phyloP scores from a whole-genome alignment of 2,888 invertebrate species.

The Orthonychiurus folsomi region DNA sequence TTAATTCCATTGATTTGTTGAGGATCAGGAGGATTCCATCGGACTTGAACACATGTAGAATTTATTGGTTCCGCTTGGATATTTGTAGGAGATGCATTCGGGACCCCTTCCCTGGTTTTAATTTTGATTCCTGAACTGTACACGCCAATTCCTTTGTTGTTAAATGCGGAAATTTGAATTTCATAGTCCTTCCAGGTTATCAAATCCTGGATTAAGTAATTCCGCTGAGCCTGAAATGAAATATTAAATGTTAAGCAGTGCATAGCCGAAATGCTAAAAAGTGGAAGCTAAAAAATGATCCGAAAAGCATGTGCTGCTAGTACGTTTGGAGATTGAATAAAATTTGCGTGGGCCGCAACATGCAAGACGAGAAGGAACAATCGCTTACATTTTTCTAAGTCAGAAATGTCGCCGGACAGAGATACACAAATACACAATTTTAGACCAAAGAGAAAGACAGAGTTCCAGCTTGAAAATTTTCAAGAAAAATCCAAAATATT shows the following conservation, averaged over 20 bases:
- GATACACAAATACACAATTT: too few species aligned
- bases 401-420: too few species aligned
- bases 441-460: too few species aligned
- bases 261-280: too few species aligned
- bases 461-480: too few species aligned
- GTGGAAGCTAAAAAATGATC: too few species aligned
- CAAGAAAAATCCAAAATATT: too few species aligned
- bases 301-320: not conserved
- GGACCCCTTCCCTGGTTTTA: slow-evolving; percentile 91
- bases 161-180: slow-evolving; percentile 92
- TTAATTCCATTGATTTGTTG: slow-evolving; percentile 97
- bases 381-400: too few species aligned
- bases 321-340: not conserved
- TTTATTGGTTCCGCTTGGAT: slow-evolving; percentile 68
- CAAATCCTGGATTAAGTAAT: slow-evolving; percentile 79
- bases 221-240: slow-evolving; percentile 62
- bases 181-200: slow-evolving; percentile 98
- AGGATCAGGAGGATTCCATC: slow-evolving; percentile 95
- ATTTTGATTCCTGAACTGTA: slow-evolving; percentile 85
- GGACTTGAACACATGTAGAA: slow-evolving; percentile 72
- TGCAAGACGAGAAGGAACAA: too few species aligned
- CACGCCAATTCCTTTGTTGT: slow-evolving; percentile 89
- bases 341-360: too few species aligned
- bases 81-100: slow-evolving; percentile 81
- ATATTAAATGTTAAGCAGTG: not conserved